phyloP scores from a whole-genome alignment of 2,113 vertebrate species.

The Neopipo cinnamomea region DNA sequence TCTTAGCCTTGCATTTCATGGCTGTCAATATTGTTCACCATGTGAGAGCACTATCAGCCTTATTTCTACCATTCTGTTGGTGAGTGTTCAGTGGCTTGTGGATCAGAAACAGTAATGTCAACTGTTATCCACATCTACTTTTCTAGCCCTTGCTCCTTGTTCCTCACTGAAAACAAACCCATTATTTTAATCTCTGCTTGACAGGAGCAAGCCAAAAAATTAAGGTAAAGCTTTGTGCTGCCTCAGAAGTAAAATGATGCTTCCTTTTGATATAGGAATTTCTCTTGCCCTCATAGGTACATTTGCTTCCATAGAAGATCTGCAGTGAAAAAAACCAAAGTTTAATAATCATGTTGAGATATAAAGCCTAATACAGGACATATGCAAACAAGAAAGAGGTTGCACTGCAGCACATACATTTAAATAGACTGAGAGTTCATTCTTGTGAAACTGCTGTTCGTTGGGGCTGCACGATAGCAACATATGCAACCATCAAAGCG shows the following conservation, averaged over 20 bases:
- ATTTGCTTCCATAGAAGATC: background rate
- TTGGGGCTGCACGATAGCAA: background rate
- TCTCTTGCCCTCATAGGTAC: background rate
- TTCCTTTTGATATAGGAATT: background rate
- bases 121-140: background rate
- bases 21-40: background rate
- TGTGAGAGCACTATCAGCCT: background rate
- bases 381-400: background rate
- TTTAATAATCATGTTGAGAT: background rate
- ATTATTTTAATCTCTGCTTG: background rate
- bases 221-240: background rate
- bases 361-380: background rate
- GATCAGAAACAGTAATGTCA: background rate
- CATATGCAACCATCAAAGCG: slow-evolving; percentile 41
- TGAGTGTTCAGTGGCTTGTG: background rate
- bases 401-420: background rate
- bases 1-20: background rate
- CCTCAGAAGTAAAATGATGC: background rate
- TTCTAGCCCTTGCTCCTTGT: background rate
- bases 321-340: background rate
- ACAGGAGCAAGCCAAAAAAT: background rate
- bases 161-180: background rate
- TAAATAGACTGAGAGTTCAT: slow-evolving; percentile 2
- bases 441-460: background rate
- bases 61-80: background rate